Percentiles rank a stretch among this genome's conserved stretches.
Conservation (phyloP, 2,888 invertebrate species). For the Watsonalla binaria region DNA sequence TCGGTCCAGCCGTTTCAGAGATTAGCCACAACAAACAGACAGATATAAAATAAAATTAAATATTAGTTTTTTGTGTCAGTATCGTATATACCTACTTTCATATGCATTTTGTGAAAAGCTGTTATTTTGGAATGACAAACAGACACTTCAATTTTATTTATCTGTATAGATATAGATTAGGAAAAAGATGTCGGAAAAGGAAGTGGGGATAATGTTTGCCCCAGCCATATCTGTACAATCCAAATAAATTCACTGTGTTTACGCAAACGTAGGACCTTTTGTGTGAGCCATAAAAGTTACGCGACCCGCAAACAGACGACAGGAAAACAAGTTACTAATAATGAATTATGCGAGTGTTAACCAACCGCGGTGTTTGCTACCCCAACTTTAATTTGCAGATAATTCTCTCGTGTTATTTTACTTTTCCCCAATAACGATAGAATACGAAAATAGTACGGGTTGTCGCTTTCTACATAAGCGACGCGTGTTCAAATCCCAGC, state of each 20-base stretch:
- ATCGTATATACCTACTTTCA: too few species aligned
- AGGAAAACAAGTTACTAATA: slow-evolving; percentile 57
- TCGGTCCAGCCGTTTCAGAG: too few species aligned
- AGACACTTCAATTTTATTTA: too few species aligned
- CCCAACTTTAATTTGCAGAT: neutral
- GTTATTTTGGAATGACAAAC: too few species aligned
- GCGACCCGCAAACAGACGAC: slow-evolving; percentile 25
- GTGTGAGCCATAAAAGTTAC: slow-evolving; percentile 2
- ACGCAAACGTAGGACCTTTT: neutral
- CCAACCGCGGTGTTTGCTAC: slow-evolving; percentile 17
- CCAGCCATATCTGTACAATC: neutral
- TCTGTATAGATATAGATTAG: neutral
- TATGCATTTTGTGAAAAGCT: too few species aligned
- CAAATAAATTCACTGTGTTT: neutral
- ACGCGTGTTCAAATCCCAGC: too few species aligned
- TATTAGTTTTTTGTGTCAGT: too few species aligned
- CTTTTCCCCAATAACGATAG: too few species aligned
- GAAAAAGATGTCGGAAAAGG: neutral
- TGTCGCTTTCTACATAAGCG: too few species aligned
- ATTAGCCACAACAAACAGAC: too few species aligned
- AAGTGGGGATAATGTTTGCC: neutral
- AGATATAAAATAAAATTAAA: too few species aligned
- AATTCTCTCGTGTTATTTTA: too few species aligned
- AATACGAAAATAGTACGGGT: neutral
- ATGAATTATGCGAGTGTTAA: slow-evolving; percentile 48